Evolutionary conservation across 2,113 vertebrate species (phyloP), one percentile per base, ranked within the genome.

Genomic region (Gorsachius goisagi): DNA sequence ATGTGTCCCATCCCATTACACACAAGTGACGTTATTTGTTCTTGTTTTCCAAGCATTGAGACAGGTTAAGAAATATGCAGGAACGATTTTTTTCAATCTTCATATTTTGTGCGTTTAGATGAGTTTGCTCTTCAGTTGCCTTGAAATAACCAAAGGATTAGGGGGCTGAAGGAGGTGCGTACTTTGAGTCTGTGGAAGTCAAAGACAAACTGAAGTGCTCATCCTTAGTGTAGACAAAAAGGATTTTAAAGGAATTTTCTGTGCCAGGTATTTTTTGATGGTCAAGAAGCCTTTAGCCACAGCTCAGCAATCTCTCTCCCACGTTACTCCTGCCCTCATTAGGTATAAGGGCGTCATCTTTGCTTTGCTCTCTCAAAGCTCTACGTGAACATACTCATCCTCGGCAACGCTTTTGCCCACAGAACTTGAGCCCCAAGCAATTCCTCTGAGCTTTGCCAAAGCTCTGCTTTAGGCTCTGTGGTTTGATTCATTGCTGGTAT

Each of bases 371-470:
- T 47, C 63, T 8, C 45, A 9, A 3, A 60, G 66, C 49, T 44
- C 59, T 6, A 1, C 4, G 1, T 17, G 52, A 56, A 14, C 35
- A 4, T 15, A 0, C 9, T 30, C 33, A 32, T 28, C 9, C 33
- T 39, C 49, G 5, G 1, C 39, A 27, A 47, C 27, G 2, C 19
- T 24, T 32, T 15, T 58, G 22, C 47, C 33, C 14, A 0, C 37
- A 22, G 35, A 15, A 7, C 28, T 24, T 10, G 9, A 62, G 41
- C 47, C n/a, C n/a, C 4, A 27, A 67, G 72, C 47, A 9, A 5
- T 28, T 66, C 59, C 41, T 55, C n/a, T 2, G 52, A 30, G 83
- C 53, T 67, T 22, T 53, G 33, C 49, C 66, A 35, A 47, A 74
- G 55, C 56, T 58, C 44, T 30, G 14, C 73, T 41, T 27, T 33